Conservation (phyloP, 2,113 vertebrate genomes). For the Andinoacara biseriatus region DNA sequence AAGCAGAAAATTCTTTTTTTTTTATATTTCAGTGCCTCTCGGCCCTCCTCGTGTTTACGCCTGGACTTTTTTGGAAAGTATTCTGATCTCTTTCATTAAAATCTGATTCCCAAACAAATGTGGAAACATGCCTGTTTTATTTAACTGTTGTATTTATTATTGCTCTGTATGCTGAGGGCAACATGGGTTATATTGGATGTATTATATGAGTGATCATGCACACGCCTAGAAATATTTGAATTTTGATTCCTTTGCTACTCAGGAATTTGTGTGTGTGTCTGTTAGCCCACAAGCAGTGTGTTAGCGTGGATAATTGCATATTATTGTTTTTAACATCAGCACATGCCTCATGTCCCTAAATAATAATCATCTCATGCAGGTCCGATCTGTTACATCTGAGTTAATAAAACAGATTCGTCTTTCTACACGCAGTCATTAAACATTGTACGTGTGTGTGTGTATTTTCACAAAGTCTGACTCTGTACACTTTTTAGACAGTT, state of each 20-base stretch:
- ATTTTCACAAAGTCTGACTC: slow-evolving; percentile 7
- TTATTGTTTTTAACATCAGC: slow-evolving; percentile 1
- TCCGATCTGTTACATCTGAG: neutral
- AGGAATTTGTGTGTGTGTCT: neutral
- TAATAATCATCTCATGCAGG: slow-evolving; percentile 8
- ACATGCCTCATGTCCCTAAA: neutral
- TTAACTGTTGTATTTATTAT: slow-evolving; percentile 5
- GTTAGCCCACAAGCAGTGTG: neutral
- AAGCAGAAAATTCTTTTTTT: neutral
- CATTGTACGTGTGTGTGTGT: neutral
- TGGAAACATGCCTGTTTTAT: neutral
- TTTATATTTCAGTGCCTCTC: neutral
- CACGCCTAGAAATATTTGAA: neutral
- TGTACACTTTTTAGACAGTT: slow-evolving; percentile 60
- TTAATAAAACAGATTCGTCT: slow-evolving; percentile 5
- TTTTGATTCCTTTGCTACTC: neutral
- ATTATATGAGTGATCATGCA: neutral
- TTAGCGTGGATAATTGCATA: neutral
- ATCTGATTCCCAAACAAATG: neutral
- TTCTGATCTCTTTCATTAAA: slow-evolving; percentile 53
- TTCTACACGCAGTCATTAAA: neutral
- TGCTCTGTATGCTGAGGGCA: neutral
- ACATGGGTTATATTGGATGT: neutral
- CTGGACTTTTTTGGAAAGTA: slow-evolving; percentile 50
- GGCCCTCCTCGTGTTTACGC: neutral